Conservation (phyloP, 2,888 invertebrate species). For the Tryphoninae sp. region DNA sequence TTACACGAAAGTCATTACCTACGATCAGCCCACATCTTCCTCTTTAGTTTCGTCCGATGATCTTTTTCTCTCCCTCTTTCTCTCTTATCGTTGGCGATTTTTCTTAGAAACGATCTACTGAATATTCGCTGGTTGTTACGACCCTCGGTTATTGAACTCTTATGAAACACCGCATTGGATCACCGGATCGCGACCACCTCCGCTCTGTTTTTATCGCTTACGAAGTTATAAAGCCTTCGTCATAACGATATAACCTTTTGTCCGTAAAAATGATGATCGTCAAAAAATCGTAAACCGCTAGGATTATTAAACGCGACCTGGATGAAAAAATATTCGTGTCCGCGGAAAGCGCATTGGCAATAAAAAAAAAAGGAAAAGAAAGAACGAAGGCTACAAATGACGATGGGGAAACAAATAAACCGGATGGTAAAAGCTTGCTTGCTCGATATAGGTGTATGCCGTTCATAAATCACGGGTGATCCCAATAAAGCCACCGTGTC, state of each 20-base stretch:
- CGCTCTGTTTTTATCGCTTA: slow-evolving; percentile 11
- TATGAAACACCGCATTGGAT: slow-evolving; percentile 20
- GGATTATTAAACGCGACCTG: slow-evolving; percentile 1
- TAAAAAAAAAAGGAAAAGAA: slow-evolving; percentile 22
- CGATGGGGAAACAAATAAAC: slow-evolving; percentile 50
- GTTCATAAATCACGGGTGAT: slow-evolving; percentile 62
- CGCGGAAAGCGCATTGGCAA: slow-evolving; percentile 9
- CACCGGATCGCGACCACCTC: not conserved
- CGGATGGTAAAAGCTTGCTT: slow-evolving; percentile 47
- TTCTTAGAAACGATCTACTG: slow-evolving; percentile 45
- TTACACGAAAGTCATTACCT: slow-evolving; percentile 45
- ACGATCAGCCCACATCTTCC: slow-evolving; percentile 33
- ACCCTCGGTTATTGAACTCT: slow-evolving; percentile 48
- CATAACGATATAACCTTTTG: slow-evolving; percentile 4
- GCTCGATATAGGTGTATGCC: slow-evolving; percentile 33
- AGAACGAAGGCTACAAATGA: slow-evolving; percentile 40
- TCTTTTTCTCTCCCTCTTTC: slow-evolving; percentile 17
- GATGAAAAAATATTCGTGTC: slow-evolving; percentile 19
- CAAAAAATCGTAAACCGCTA: slow-evolving; percentile 19
- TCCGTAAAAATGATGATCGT: slow-evolving; percentile 30
- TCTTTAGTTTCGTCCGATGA: not conserved
- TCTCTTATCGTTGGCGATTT: slow-evolving; percentile 37
- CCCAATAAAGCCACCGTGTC: slow-evolving; percentile 63
- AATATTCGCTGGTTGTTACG: slow-evolving; percentile 52
- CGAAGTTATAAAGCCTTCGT: not conserved